Evolutionary conservation across 2,888 invertebrate genomes (phyloP).

Genomic region (Stenchaetothrips biformis): DNA sequence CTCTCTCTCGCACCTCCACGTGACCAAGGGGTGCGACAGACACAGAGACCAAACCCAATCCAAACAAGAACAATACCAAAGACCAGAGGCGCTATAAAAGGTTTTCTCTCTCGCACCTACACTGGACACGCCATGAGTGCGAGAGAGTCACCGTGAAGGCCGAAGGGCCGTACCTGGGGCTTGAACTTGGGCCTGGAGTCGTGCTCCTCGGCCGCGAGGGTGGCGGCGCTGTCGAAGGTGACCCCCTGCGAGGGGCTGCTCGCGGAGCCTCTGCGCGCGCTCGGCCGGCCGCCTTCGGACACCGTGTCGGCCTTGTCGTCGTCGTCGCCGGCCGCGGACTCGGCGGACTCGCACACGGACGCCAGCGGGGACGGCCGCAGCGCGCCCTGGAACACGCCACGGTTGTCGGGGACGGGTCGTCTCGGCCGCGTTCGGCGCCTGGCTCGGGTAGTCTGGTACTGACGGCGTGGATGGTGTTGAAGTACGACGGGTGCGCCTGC

Average conservation of each 20-base stretch:
- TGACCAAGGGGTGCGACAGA: no score
- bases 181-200: background rate
- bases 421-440: background rate
- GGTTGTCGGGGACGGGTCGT: background rate
- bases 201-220: slow-evolving; percentile 8
- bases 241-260: background rate
- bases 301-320: background rate
- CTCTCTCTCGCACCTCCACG: no score
- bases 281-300: background rate
- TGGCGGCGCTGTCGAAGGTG: slow-evolving; percentile 5
- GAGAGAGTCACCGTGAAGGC: background rate
- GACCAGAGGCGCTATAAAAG: background rate
- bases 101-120: background rate
- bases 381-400: background rate
- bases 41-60: no score
- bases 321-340: slow-evolving; percentile 42
- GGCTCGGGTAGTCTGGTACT: background rate
- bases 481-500: background rate
- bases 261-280: background rate
- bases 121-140: no score
- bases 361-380: background rate
- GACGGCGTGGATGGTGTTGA: slow-evolving; percentile 15
- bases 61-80: background rate
- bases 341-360: slow-evolving; percentile 3
- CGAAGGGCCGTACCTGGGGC: background rate